Conservation (phyloP, 2,113 vertebrate species). For the Ceyx melanurus region DNA sequence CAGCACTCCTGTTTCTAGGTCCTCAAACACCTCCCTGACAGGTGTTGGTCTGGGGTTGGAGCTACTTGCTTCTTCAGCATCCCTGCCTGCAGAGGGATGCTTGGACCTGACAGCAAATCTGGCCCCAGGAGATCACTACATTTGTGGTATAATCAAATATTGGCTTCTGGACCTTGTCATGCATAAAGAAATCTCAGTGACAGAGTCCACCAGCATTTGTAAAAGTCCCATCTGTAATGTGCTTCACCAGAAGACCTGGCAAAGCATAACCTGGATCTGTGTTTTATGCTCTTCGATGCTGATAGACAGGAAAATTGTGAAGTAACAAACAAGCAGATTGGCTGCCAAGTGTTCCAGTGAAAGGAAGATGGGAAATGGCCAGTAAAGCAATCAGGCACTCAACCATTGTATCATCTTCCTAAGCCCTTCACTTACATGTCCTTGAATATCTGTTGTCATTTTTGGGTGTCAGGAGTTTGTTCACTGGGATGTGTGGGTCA, state of each 20-base stretch:
- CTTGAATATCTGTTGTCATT: background rate
- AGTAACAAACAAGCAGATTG: background rate
- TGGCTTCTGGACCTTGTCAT: background rate
- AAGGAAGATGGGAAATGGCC: background rate
- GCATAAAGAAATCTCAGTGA: background rate
- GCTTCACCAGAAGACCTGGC: background rate
- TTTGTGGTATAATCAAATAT: background rate
- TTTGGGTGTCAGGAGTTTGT: background rate
- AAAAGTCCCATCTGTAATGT: background rate
- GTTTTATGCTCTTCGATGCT: background rate
- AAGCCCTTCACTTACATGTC: background rate
- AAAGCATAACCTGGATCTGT: background rate
- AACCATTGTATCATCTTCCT: background rate
- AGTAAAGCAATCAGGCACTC: background rate
- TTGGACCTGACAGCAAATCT: background rate
- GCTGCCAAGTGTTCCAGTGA: background rate
- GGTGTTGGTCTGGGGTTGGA: background rate
- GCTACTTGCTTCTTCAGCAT: background rate
- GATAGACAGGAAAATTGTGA: background rate
- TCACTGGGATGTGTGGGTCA: background rate
- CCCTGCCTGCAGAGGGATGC: background rate
- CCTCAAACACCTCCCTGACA: background rate
- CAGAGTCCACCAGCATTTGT: background rate
- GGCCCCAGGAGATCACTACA: background rate
- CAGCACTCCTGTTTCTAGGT: accelerated